Base-by-base conservation (phyloP, 1,140 invertebrate genomes). In the Cydia amplana region DNA sequence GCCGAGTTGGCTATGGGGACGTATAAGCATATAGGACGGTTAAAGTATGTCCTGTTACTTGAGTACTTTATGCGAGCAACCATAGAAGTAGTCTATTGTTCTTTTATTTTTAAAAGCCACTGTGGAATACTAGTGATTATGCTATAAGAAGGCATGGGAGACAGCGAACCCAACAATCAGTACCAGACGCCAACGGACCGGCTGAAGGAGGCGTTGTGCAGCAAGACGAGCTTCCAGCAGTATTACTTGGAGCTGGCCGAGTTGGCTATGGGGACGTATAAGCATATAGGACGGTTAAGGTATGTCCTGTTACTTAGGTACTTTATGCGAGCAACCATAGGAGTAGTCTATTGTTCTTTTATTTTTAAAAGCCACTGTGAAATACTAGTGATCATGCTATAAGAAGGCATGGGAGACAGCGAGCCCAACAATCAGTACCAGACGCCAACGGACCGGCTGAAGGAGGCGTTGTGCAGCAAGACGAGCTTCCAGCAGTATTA, bases 1-100 rank as follows among this genome's bases (percentile, higher is more conserved):
- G 97, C 98, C 9, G 98, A 99, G 92, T 93, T 99, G 76, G 98
- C 98, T 0, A 98, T 99, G 95, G 97, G 98, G 63, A 99, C 98
- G 0, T 99, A 97, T 85, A 99, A 99, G 89, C 98, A 99, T 91
- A 98, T 99, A 81, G 96, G 97, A 7, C 95, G 98, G 65, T 85
- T 93, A n/a, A n/a, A n/a, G n/a, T n/a, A n/a, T n/a, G n/a, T n/a
- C n/a, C n/a, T n/a, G n/a, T n/a, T n/a, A n/a, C n/a, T n/a, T n/a
- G n/a, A n/a, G n/a, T n/a, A n/a, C n/a, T n/a, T 25, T 25, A 25
- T 3, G 25, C 3, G 25, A 25, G 25, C 25, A 25, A 1, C 25
- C 25, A 25, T 25, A 25, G 3, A 1, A 25, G 25, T 25, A 25
- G 25, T 1, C 25, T 3, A 1, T 25, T 3, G 3, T 25, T 3